Evolutionary conservation across 1,140 invertebrate genomes (phyloP), one percentile per base, ranked within the genome.

Genomic region (Himalopsyche phryganea): DNA sequence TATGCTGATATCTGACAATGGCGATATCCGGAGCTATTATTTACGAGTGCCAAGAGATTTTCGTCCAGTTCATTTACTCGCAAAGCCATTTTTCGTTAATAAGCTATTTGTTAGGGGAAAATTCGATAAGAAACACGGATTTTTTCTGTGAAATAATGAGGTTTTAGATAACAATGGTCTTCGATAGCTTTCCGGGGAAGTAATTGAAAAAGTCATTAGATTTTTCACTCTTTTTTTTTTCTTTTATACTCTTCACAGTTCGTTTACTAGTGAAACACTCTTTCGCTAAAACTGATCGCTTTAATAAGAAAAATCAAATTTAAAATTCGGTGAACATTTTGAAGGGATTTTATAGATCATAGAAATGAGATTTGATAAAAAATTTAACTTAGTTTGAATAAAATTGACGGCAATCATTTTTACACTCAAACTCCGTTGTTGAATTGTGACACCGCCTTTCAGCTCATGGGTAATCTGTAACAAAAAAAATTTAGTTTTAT

Each of bases 131-230:
- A 15, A 23, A 42, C 20, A 14, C 2, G 19, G 18, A 20, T 18
- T 33, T 46, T 45, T 54, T 54, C 51, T 5, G 3, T 5, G 23
- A 28, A 54, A 54, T 54, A 45, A 54, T 20, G 40, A 52, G 32
- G 10, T 28, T 17, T 38, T 33, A 42, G 36, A 52, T 52, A 44
- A 44, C 50, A 28, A 42, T 38, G 23, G 10, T 41, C 44, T 20
- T 54, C 35, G 33, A 45, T 54, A 17, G 41, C 41, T 15, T 46
- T 50, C 42, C 32, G 6, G 42, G 41, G 36, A 19, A 41, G 50
- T 61, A 61, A 61, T 61, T 61, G 49, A 61, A 56, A 52, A 51
- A 40, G 53, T 52, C 59, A 61, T 61, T 57, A 61, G 59, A 20
- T 13, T 15, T 35, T 10, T 54, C 41, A 56, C 47, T 23, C 36